Percentiles rank a stretch among this genome's conserved stretches.
These are phyloP conservation scores for Argyresthia goedartella DNA, from an alignment of 2,888 invertebrate genomes.

Conservation along the genomic window DNA sequence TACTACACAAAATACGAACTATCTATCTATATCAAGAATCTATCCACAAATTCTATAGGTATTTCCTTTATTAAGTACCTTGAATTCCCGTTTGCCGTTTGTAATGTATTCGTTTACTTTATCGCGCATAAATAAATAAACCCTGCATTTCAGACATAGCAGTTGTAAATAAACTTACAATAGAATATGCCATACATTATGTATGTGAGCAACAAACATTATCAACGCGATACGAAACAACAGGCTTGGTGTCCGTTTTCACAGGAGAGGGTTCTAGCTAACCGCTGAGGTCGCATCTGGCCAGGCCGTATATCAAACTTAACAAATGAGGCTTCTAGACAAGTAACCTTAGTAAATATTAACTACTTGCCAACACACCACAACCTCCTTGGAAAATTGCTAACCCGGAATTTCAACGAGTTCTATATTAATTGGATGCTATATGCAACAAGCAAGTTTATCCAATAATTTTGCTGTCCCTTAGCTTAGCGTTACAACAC, in stretches of 20 bases:
- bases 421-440: neutral
- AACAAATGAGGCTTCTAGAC: neutral
- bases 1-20: conserved; percentile 15
- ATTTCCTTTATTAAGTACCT: no score
- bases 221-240: neutral
- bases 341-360: neutral
- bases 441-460: no score
- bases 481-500: conserved; percentile 22
- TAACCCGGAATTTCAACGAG: neutral
- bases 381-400: neutral
- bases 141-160: neutral
- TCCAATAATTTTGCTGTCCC: neutral
- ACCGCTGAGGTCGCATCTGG: neutral
- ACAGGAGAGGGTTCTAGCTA: neutral
- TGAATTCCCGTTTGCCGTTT: neutral
- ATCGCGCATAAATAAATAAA: neutral
- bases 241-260: conserved; percentile 3
- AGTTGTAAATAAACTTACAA: neutral
- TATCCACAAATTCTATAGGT: no score
- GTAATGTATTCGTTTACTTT: neutral
- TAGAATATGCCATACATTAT: neutral
- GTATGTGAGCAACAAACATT: neutral
- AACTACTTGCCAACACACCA: neutral
- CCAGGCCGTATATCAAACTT: neutral
- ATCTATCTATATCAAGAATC: no score